Evolutionary conservation across 2,113 vertebrate genomes (phyloP), one percentile per base, ranked within the genome.

Genomic region (Mugil cephalus): DNA sequence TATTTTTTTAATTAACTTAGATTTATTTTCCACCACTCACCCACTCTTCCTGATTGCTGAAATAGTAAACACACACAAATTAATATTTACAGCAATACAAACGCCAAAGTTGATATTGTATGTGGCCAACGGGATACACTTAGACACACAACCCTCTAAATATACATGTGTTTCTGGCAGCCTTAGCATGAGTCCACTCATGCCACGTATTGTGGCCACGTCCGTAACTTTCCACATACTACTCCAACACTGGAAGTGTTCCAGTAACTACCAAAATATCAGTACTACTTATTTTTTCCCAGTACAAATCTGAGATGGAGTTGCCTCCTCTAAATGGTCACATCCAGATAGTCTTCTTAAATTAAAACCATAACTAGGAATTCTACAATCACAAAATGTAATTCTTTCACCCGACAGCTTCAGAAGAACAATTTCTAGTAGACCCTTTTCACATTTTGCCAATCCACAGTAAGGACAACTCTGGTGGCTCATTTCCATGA

Each of bases 1-100:
- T 13, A 35, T 55, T 69, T 66, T 30, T 15, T 24, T 58, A 46
- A 45, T 54, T 52, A 18, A 61, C 48, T 45, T 7, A 66, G 12
- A 46, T 68, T 34, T n/a, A 59, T 38, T 21, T 15, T 18, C 12
- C 4, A 4, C n/a, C 5, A 4, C 14, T 21, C 40, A 4, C 14
- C 17, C 40, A 51, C 24, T 35, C 50, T 39, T 48, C 1, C 15
- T 43, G 35, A 10, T 8, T 53, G n/a, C 63, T 64, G 50, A 30
- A 43, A 24, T 67, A 52, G 4, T 10, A 46, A 65, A 66, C 12
- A 53, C 9, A 0, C 46, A 47, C 6, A 39, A 2, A 51, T 8
- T 47, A 56, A 69, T 18, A 35, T 19, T 5, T 8, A 60, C 13
- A 51, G 24, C 0, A 51, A 17, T 30, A 6, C 48, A 36, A 53